Conservation (phyloP, 1,140 invertebrate genomes). For the Calycopis cecrops region DNA sequence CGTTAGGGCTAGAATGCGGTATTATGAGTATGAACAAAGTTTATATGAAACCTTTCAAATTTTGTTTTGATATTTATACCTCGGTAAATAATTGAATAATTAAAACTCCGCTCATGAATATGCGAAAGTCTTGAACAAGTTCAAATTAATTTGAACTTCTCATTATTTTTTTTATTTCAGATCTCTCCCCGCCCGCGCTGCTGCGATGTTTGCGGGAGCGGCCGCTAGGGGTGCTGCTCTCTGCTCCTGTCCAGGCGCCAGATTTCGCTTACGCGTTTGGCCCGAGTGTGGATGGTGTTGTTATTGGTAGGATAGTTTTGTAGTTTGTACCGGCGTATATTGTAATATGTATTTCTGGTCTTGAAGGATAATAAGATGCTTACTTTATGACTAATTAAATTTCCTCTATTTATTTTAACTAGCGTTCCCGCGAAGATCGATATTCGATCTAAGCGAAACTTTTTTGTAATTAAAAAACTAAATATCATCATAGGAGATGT, state of each 20-base stretch:
- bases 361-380: no score
- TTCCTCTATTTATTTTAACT: no score
- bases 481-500: no score
- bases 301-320: constrained; percentile 79
- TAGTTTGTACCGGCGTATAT: no score
- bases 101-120: neutral
- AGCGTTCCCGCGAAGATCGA: no score
- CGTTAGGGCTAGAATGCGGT: neutral
- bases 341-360: no score
- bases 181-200: constrained; percentile 82
- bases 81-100: constrained; percentile 1
- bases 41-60: no score
- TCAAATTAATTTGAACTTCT: constrained; percentile 10
- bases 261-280: constrained; percentile 93
- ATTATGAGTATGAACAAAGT: no score
- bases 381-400: no score
- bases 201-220: constrained; percentile 89
- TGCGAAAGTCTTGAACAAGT: neutral
- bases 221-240: constrained; percentile 83
- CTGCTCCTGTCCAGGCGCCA: constrained; percentile 85
- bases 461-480: no score
- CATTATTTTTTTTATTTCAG: constrained; percentile 41
- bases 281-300: constrained; percentile 93
- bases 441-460: no score
- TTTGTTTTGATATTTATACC: neutral